These are phyloP conservation scores for Drosophila differens DNA, from an alignment of 2,888 invertebrate species.

Conservation along the genomic window DNA sequence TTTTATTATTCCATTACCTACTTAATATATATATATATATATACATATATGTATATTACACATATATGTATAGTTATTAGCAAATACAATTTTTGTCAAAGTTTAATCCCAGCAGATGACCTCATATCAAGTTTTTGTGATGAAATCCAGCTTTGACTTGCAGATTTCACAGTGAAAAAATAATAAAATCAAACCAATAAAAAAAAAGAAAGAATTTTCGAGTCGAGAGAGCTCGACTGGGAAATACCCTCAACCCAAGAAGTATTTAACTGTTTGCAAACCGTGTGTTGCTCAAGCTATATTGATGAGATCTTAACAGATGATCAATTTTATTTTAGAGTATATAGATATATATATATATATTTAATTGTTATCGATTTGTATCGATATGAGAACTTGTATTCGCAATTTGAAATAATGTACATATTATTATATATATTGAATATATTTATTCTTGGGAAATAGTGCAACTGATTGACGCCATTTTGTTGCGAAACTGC, in stretches of 20 bases:
- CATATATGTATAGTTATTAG: slow-evolving; percentile 23
- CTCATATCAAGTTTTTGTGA: background rate
- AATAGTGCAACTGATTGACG: background rate
- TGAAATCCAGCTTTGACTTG: background rate
- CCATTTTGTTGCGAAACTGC: background rate
- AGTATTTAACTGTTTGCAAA: background rate
- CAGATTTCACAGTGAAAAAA: background rate
- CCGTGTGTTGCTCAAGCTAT: background rate
- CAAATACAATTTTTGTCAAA: background rate
- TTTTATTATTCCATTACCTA: background rate
- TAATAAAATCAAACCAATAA: background rate
- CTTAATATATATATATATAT: background rate
- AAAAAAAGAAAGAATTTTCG: background rate
- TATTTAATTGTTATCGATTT: background rate
- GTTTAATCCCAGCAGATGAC: background rate
- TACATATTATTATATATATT: background rate
- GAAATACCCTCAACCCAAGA: background rate
- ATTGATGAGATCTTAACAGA: background rate
- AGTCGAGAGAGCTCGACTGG: background rate
- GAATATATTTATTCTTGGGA: background rate
- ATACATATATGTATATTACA: background rate
- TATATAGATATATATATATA: background rate
- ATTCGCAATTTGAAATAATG: background rate
- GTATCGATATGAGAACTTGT: background rate
- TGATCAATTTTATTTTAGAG: background rate